Evolutionary conservation across 2,113 vertebrate species (phyloP), one percentile per base, ranked within the genome.

Genomic region (Mesoclemmys tuberculata): DNA sequence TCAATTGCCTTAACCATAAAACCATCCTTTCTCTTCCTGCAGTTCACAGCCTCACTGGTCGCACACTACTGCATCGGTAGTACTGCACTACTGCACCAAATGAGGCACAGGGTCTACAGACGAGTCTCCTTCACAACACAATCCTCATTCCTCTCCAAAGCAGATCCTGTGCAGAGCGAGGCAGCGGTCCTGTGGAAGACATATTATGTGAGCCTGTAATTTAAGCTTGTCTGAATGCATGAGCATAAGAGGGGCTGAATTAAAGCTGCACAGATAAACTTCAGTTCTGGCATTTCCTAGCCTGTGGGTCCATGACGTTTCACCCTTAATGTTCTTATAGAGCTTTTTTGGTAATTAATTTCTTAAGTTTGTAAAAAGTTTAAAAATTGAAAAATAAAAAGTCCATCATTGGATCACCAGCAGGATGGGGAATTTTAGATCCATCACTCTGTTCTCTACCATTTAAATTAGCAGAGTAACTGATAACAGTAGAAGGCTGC

Each of bases 41-140:
- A 91, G 71, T 94, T 93, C 87, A 85, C 31, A 48, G 58, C 75
- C 24, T 79, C 11, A 78, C 90, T 94, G 80, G 31, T 1, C 0
- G 14, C 2, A 0, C 24, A 18, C 7, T n/a, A n/a, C n/a, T n/a
- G n/a, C n/a, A n/a, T n/a, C n/a, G n/a, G n/a, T n/a, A n/a, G n/a
- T n/a, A n/a, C n/a, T n/a, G n/a, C n/a, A 35, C 95, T 52, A 92
- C 52, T 90, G 51, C 88, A 90, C 81, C 12, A 46, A 89, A 38
- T 1, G 14, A 58, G 84, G 44, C 16, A 85, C 4, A 18, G 31
- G 8, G n/a, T 18, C 19, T 71, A 38, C 21, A 38, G n/a, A 71
- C 64, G 35, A 71, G 64, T 22, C n/a, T 38, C n/a, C 64, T 71
- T n/a, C 64, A 38, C n/a, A 38, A 38, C n/a, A 22, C 35, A 71